Evolutionary conservation across 2,888 invertebrate genomes (phyloP).

Genomic region (Synanthedon vespiformis): DNA sequence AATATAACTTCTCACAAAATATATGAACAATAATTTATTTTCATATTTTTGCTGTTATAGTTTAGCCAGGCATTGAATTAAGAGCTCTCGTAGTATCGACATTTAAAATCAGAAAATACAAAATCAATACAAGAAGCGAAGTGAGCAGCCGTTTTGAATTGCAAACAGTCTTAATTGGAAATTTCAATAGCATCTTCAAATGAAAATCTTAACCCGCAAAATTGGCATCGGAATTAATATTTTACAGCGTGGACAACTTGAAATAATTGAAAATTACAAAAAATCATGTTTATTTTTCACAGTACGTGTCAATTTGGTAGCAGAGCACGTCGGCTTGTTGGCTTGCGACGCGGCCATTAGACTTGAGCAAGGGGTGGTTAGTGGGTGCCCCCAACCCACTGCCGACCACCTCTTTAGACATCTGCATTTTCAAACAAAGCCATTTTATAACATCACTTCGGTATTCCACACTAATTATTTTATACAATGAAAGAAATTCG

Average conservation of each 20-base stretch:
- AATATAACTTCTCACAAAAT: no score
- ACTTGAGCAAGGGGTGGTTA: background rate
- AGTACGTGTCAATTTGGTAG: slow-evolving; percentile 44
- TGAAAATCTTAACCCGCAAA: background rate
- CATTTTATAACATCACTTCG: background rate
- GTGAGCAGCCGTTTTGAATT: no score
- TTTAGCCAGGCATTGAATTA: no score
- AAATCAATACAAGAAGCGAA: no score
- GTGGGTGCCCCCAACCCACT: background rate
- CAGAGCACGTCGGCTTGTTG: slow-evolving; percentile 52
- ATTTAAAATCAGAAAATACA: no score
- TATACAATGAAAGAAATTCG: background rate
- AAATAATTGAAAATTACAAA: background rate
- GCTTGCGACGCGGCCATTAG: slow-evolving; percentile 51
- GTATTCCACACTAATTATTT: background rate
- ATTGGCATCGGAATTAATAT: background rate
- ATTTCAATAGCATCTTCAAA: no score
- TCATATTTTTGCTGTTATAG: no score
- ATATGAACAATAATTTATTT: no score
- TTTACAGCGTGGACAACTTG: background rate
- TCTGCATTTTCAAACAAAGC: background rate
- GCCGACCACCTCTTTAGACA: background rate
- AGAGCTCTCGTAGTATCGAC: no score
- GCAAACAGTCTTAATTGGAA: no score
- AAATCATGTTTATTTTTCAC: slow-evolving; percentile 36